Evolutionary conservation across 2,113 vertebrate genomes (phyloP).

Genomic region (Upupa epops): DNA sequence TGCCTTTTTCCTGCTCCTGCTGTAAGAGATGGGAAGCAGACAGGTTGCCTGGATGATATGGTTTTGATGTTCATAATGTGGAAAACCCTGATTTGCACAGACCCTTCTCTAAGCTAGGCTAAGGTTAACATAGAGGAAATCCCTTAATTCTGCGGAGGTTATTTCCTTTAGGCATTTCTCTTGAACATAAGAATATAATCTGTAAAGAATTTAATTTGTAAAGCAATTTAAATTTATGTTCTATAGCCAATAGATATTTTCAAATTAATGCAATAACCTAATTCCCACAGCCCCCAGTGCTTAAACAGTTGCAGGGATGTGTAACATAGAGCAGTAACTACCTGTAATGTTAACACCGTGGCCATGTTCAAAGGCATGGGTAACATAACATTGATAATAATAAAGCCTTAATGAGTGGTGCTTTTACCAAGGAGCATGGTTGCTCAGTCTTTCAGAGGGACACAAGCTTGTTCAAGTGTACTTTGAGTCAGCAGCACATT

Average conservation of each 20-base stretch:
- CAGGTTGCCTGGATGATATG: not conserved
- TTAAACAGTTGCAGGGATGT: not conserved
- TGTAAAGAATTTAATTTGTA: not conserved
- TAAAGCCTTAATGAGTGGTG: not conserved
- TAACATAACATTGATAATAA: not conserved
- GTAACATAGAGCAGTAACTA: not conserved
- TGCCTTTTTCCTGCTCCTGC: not conserved
- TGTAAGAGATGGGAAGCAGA: not conserved
- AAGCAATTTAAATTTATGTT: not conserved
- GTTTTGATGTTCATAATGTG: not conserved
- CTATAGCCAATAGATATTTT: not conserved
- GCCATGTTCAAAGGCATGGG: not conserved
- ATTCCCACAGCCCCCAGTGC: not conserved
- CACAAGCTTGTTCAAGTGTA: fast-evolving
- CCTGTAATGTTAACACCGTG: not conserved
- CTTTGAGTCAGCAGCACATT: not conserved
- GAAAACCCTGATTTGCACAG: not conserved
- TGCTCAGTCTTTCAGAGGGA: not conserved
- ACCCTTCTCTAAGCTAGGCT: not conserved
- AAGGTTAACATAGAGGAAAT: not conserved
- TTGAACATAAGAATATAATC: not conserved
- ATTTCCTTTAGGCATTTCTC: not conserved
- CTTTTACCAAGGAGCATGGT: not conserved
- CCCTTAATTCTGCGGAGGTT: not conserved
- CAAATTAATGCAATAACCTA: not conserved